These are phyloP conservation scores for Poeciliopsis gracilis DNA, from an alignment of 2,797 vertebrate species.

Conservation along the genomic window DNA sequence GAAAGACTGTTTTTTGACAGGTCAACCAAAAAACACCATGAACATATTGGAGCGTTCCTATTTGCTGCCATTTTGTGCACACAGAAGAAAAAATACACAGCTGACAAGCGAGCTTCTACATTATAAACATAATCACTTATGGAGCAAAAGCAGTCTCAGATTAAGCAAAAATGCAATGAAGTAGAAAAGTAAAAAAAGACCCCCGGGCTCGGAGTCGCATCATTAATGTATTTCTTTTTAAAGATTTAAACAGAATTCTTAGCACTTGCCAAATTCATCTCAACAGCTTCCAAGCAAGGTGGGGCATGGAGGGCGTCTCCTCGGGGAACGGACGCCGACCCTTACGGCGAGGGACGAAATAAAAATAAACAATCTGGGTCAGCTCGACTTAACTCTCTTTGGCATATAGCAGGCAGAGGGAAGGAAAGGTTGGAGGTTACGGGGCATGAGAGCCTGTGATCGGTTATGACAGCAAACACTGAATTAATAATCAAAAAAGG, in stretches of 20 bases:
- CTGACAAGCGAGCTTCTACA: not conserved
- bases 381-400: slow-evolving; percentile 50
- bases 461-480: slow-evolving; percentile 66
- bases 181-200: slow-evolving; percentile 25
- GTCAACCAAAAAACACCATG: slow-evolving; percentile 6
- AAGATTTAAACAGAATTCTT: slow-evolving; percentile 33
- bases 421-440: slow-evolving; percentile 56
- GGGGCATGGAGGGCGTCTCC: slow-evolving; percentile 37
- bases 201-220: slow-evolving; percentile 24
- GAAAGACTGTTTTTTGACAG: not conserved
- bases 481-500: slow-evolving; percentile 75
- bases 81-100: slow-evolving; percentile 32
- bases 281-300: slow-evolving; percentile 25
- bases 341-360: slow-evolving; percentile 44
- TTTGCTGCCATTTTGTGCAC: not conserved
- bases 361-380: slow-evolving; percentile 67
- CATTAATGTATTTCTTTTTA: slow-evolving; percentile 46
- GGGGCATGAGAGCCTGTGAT: slow-evolving; percentile 54
- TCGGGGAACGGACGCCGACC: slow-evolving; percentile 47
- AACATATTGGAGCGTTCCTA: slow-evolving; percentile 12
- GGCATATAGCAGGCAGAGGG: slow-evolving; percentile 44
- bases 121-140: slow-evolving; percentile 22
- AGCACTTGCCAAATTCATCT: slow-evolving; percentile 27
- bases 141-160: slow-evolving; percentile 1
- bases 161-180: slow-evolving; percentile 14